A percentile compares a stretch with the other conserved stretches of the same genome.
phyloP scores from a whole-genome alignment of 2,113 vertebrate species.

The Hassar affinis region DNA sequence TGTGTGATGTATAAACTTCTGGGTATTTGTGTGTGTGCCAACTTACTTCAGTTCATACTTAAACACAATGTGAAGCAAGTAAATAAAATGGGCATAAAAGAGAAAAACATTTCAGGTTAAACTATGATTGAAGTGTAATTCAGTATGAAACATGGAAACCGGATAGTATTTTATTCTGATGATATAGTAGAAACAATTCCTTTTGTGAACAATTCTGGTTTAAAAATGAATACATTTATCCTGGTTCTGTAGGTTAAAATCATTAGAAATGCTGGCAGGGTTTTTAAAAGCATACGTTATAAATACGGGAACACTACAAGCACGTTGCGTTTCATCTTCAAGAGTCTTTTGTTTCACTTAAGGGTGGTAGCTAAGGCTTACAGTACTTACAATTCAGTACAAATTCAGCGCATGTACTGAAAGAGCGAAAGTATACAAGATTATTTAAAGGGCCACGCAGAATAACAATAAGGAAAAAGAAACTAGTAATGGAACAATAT shows the following conservation, averaged over 20 bases:
- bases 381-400: background rate
- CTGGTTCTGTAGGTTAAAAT: slow-evolving; percentile 26
- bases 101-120: background rate
- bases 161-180: slow-evolving; percentile 37
- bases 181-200: slow-evolving; percentile 22
- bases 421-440: background rate
- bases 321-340: background rate
- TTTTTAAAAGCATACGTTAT: slow-evolving; percentile 21
- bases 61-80: background rate
- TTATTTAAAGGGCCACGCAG: background rate
- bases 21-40: background rate
- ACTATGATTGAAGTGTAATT: background rate
- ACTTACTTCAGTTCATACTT: background rate
- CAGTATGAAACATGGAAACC: slow-evolving; percentile 1
- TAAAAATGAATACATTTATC: slow-evolving; percentile 13
- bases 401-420: background rate
- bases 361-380: background rate
- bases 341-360: background rate
- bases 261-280: background rate
- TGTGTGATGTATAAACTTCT: background rate
- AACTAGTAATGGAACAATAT: background rate
- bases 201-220: slow-evolving; percentile 29
- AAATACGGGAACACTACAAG: slow-evolving; percentile 15
- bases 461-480: background rate
- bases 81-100: background rate